Evolutionary conservation across 2,888 invertebrate species (phyloP).

Genomic region (Entomobrya multifasciata): DNA sequence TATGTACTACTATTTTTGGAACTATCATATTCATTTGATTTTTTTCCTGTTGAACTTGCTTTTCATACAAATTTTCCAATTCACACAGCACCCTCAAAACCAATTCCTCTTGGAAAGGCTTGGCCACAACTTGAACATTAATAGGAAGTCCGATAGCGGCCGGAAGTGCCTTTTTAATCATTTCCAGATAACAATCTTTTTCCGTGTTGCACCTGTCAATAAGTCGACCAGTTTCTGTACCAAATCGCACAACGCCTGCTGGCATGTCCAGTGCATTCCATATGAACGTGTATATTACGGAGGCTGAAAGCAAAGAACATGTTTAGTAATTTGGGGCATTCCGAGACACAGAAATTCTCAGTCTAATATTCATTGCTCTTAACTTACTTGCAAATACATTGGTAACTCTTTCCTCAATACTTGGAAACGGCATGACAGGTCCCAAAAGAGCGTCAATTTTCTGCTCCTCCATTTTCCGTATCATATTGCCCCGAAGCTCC

Average conservation of each 20-base stretch:
- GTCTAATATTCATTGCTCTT: too few relatives aligned
- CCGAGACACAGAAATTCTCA: not conserved
- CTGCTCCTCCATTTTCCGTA: slow-evolving; percentile 54
- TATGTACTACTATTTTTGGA: not conserved
- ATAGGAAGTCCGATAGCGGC: slow-evolving; percentile 77
- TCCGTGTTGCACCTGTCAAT: slow-evolving; percentile 61
- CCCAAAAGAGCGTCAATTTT: slow-evolving; percentile 64
- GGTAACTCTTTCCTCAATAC: slow-evolving; percentile 59
- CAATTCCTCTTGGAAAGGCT: slow-evolving; percentile 78
- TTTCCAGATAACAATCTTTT: slow-evolving; percentile 58
- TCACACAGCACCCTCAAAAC: slow-evolving; percentile 76
- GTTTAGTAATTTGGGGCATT: slow-evolving; percentile 30
- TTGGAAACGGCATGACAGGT: slow-evolving; percentile 71
- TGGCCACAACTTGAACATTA: slow-evolving; percentile 74
- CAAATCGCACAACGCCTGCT: slow-evolving; percentile 67
- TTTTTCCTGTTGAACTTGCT: not conserved
- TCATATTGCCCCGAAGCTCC: slow-evolving; percentile 31
- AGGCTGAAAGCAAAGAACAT: slow-evolving; percentile 45
- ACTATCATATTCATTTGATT: not conserved
- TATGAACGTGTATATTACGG: slow-evolving; percentile 40
- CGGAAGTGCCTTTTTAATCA: slow-evolving; percentile 68
- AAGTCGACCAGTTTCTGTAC: slow-evolving; percentile 53
- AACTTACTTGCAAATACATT: slow-evolving; percentile 53
- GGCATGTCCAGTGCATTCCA: slow-evolving; percentile 67
- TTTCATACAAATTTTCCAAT: slow-evolving; percentile 66